phyloP scores from a whole-genome alignment of 2,113 vertebrate species.

The Pipra filicauda region DNA sequence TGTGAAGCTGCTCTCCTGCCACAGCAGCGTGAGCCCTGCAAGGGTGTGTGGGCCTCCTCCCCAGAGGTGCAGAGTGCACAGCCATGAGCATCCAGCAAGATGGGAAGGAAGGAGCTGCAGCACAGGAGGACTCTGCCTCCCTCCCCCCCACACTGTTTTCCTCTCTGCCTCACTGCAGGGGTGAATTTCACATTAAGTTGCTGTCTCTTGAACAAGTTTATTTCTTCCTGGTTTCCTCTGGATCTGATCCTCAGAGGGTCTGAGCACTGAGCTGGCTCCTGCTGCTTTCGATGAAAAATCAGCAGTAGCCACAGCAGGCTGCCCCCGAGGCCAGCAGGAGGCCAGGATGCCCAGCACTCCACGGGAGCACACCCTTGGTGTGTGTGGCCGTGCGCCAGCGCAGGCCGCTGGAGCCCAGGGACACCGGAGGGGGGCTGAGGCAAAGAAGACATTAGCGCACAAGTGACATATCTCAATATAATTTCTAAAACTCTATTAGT shows the following conservation, averaged over 20 bases:
- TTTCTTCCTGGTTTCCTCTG: neutral
- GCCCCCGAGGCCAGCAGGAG: neutral
- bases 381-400: rapidly evolving
- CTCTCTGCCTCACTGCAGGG: neutral
- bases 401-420: rapidly evolving
- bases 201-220: neutral
- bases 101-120: neutral
- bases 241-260: neutral
- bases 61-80: neutral
- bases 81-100: neutral
- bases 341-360: neutral
- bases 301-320: neutral
- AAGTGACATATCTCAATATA: constrained; percentile 79
- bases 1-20: neutral
- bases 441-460: constrained; percentile 64
- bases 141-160: rapidly evolving
- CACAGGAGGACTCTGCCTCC: neutral
- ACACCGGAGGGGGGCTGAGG: neutral
- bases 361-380: neutral
- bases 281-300: neutral
- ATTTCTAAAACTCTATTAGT: constrained; percentile 84
- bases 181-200: neutral
- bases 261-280: neutral
- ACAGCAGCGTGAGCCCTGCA: rapidly evolving
- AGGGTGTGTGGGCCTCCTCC: neutral